phyloP scores from a whole-genome alignment of 1,140 invertebrate genomes.

The Sitobion miscanthi region DNA sequence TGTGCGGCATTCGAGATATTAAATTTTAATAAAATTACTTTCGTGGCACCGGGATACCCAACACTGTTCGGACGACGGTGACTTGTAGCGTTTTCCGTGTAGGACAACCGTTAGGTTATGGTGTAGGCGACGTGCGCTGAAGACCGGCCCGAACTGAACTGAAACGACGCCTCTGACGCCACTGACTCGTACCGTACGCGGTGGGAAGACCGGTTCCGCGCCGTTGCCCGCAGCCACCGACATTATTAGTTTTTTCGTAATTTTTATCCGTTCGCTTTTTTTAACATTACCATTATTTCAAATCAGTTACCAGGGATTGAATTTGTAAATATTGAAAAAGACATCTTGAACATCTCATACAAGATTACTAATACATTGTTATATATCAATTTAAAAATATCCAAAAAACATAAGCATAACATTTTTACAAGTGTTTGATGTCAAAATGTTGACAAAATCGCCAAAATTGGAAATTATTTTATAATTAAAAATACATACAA shows the following conservation, averaged over 20 bases:
- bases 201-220: slow-evolving; percentile 23
- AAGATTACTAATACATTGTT: no score
- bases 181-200: not conserved
- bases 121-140: not conserved
- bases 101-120: not conserved
- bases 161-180: not conserved
- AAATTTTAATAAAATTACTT: not conserved
- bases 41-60: not conserved
- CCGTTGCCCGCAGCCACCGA: not conserved
- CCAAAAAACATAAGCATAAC: no score
- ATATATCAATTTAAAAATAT: no score
- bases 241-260: not conserved
- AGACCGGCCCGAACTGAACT: not conserved
- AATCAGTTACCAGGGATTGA: not conserved
- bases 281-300: not conserved
- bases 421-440: no score
- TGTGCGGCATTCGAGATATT: not conserved
- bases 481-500: no score
- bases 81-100: not conserved
- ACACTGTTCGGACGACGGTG: not conserved
- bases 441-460: no score
- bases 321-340: not conserved
- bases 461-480: no score
- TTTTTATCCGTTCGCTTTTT: not conserved
- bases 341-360: not conserved